Base-by-base conservation (phyloP, 2,797 vertebrate genomes). In the Cichlasoma orientale region DNA sequence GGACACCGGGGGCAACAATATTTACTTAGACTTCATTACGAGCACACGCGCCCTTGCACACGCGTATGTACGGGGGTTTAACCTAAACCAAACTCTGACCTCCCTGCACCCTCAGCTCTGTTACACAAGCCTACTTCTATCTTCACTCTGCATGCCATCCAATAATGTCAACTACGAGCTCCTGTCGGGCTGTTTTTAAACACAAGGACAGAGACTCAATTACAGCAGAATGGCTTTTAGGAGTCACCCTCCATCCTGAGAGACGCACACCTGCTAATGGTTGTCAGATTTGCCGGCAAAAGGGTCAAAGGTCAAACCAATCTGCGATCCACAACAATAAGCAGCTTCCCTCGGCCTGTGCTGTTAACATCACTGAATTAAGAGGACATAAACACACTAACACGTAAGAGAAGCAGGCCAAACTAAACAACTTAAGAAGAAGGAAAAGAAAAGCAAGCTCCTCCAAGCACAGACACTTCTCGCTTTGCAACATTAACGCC, bases 131-230 rank as follows among this genome's bases (percentile, higher is more conserved):
- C 81, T 41, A 12, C 80, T 82, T 87, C 92, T 50, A 90, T 89
- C 90, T 82, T 89, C 90, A 77, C 85, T 88, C 83, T 25, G 79
- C 90, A 86, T 93, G 91, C 90, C 91, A 85, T 74, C 88, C 92
- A 90, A 92, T 94, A 92, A 93, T 92, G 93, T 92, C 91, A 90
- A 89, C 88, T 89, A 91, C 88, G 50, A 92, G 87, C 92, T 92
- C 84, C 88, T 84, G 91, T 93, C 91, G 87, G 85, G 92, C 93
- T 93, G 93, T 94, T 95, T 94, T 93, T 92, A 93, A 93, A 94
- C 92, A 94, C 92, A 94, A 95, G 94, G 94, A 94, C 93, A 92
- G 93, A 90, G 90, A 93, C 87, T 94, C 89, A 94, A 94, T 95
- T 94, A 94, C 94, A 95, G 84, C 82, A 89, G 91, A 93, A 95